phyloP scores from a whole-genome alignment of 1,140 invertebrate species.

The Gryon sp. region DNA sequence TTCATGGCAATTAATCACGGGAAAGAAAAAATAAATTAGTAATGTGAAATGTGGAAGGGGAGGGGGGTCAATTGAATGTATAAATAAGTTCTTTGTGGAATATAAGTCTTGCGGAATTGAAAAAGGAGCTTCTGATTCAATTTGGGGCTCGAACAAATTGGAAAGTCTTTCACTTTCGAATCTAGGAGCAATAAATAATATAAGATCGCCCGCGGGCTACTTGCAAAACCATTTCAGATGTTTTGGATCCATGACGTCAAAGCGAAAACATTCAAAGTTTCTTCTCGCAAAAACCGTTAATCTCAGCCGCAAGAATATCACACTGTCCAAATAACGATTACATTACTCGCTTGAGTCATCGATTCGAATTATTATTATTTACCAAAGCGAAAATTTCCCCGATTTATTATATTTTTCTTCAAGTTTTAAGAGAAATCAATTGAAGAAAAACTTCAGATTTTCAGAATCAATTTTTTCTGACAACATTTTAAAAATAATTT shows the following conservation, averaged over 20 bases:
- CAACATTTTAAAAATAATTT: no score
- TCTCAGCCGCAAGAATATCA: conserved; percentile 2
- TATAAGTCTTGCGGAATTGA: not conserved
- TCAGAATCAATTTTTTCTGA: no score
- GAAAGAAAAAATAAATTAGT: no score
- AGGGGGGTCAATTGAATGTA: no score
- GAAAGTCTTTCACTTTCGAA: conserved; percentile 50
- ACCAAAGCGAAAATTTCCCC: conserved; percentile 14
- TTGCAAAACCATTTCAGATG: not conserved
- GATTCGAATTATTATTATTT: not conserved
- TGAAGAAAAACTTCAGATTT: no score
- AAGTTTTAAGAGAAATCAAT: no score
- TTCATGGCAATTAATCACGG: no score
- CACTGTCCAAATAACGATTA: conserved; percentile 24
- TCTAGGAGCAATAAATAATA: conserved; percentile 38
- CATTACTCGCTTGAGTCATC: conserved; percentile 14
- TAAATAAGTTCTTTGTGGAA: not conserved
- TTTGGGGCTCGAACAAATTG: conserved; percentile 15
- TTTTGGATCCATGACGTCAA: conserved; percentile 24
- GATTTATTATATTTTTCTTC: conserved; percentile 4
- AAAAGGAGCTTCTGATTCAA: not conserved
- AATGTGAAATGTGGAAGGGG: no score
- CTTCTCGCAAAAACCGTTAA: conserved; percentile 29
- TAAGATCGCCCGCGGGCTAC: not conserved
- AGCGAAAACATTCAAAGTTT: conserved; percentile 23